Base-by-base conservation (phyloP, 1,140 invertebrate genomes). In the Xylocopa sonorina region DNA sequence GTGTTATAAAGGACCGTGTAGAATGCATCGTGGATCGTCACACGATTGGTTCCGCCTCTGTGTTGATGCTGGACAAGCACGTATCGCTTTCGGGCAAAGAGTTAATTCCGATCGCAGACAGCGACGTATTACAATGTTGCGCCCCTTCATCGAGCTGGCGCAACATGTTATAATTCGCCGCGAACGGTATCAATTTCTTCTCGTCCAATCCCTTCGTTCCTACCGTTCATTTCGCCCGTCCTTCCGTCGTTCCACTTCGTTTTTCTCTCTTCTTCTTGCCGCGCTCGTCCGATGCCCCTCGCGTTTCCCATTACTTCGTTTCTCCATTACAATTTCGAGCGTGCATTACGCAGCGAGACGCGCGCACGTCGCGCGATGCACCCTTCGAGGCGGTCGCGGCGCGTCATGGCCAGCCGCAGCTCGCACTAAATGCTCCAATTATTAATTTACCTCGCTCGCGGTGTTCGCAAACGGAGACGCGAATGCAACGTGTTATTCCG, bases 361-460 rank as follows among this genome's bases (percentile, higher is more conserved):
- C 38, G 46, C 4, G 32, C 71, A 62, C 29, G 73, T 63, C 46
- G 6, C 34, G n/a, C 32, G 16, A 24, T 71, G 16, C 38, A 58
- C 55, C 41, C 24, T 81, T 38, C 29, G 24, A 29, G 51, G 32
- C 43, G 73, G 58, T 41, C 14, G 74, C 57, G 48, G n/a, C 50
- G 29, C 66, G 62, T 57, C 64, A 41, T 58, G 72, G 75, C 72
- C 46, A 51, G 58, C 77, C 60, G 72, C 66, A 74, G 75, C 83
- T 78, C 38, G 57, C 57, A 32, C 67, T 79, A 82, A 88, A 84
- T 78, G 83, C 81, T 85, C 86, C 87, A 88, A 88, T 88, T 88
- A 87, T 88, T 88, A 88, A 88, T 88, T 88, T 88, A 87, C 83
- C 67, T 85, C 82, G 86, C 84, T 88, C 81, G 83, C 81, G 85